phyloP scores from a whole-genome alignment of 1,140 invertebrate genomes.

The Mylabris phalerata region DNA sequence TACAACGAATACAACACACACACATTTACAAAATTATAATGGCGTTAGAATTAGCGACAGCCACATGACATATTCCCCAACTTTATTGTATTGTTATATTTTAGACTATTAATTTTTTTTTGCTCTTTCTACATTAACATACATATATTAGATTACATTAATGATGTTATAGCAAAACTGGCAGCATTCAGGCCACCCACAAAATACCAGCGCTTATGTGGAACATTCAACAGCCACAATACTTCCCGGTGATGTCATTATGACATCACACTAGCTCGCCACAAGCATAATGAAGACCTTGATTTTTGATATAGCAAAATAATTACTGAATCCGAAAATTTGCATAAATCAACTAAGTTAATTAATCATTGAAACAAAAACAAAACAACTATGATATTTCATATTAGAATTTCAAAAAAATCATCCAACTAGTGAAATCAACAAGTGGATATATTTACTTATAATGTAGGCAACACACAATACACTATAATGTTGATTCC shows the following conservation, averaged over 20 bases:
- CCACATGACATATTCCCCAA: background rate
- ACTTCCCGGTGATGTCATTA: conserved; percentile 41
- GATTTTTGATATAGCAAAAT: conserved; percentile 18
- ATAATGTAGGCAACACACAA: conserved; percentile 2
- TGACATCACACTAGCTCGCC: conserved; percentile 39
- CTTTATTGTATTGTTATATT: no score
- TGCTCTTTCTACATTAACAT: background rate
- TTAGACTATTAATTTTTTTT: no score
- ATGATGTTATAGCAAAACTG: background rate
- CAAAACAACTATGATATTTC: no score
- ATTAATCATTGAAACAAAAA: no score
- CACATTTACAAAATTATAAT: conserved; percentile 23
- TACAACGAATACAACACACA: no score
- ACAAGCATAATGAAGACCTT: conserved; percentile 37
- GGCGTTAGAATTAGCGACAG: conserved; percentile 33
- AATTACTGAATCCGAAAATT: no score
- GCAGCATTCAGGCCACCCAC: conserved; percentile 2
- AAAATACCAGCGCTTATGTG: conserved; percentile 14
- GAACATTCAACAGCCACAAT: conserved; percentile 26
- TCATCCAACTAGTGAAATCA: background rate
- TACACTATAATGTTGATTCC: background rate
- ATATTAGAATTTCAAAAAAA: no score
- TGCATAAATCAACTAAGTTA: no score
- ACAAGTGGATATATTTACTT: background rate
- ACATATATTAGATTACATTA: background rate